A percentile compares a stretch with the other conserved stretches of the same genome.
Conservation (phyloP, 2,797 vertebrate species). For the Sebastes hopkinsi region DNA sequence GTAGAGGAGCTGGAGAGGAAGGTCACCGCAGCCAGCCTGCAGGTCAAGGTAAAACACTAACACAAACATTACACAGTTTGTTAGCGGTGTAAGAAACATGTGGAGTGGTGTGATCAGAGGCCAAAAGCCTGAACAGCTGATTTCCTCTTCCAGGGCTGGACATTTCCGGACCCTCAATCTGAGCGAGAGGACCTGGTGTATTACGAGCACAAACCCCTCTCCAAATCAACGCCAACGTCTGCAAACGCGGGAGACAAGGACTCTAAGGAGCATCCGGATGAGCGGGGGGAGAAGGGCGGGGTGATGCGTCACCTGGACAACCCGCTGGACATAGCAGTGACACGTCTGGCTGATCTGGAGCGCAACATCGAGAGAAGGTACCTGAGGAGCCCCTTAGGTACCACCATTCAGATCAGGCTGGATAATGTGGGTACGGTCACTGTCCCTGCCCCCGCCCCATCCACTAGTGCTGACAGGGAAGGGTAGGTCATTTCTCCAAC, state of each 20-base stretch:
- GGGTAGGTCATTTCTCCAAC: conserved; percentile 97
- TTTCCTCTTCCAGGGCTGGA: conserved; percentile 89
- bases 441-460: conserved; percentile 99
- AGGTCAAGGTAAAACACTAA: conserved; percentile 91
- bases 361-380: conserved; percentile 99
- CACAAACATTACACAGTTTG: neutral
- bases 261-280: conserved; percentile 86
- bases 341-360: conserved; percentile 99
- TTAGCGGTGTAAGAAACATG: neutral
- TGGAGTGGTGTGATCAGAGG: neutral
- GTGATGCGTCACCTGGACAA: conserved; percentile 95
- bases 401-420: conserved; percentile 99
- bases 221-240: conserved; percentile 78
- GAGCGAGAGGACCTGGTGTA: conserved; percentile 99
- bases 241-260: conserved; percentile 75
- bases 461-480: conserved; percentile 99
- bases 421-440: conserved; percentile 99
- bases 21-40: conserved; percentile 97
- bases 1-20: conserved; percentile 98
- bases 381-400: conserved; percentile 99
- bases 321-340: conserved; percentile 99
- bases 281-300: conserved; percentile 85
- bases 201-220: conserved; percentile 94
- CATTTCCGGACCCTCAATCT: conserved; percentile 93
- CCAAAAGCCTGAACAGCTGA: neutral